phyloP scores from a whole-genome alignment of 2,113 vertebrate genomes.

The Anolis carolinensis region DNA sequence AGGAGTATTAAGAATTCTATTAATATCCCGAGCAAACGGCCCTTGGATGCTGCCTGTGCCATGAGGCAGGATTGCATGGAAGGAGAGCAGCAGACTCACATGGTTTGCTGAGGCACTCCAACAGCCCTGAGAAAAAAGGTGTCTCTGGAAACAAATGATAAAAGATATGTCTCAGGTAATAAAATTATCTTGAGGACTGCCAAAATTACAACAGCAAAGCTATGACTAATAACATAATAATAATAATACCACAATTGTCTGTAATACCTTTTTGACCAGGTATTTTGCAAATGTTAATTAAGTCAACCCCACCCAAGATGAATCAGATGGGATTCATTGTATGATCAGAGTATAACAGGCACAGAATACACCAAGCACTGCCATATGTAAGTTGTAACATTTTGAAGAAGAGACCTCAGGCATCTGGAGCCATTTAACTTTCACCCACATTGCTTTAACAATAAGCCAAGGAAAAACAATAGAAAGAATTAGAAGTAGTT shows the following conservation, averaged over 20 bases:
- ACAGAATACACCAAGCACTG: neutral
- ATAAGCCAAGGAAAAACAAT: neutral
- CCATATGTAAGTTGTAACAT: neutral
- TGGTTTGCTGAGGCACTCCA: slow-evolving; percentile 33
- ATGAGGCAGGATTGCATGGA: slow-evolving; percentile 5
- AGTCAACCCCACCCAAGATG: slow-evolving; percentile 16
- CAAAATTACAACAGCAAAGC: neutral
- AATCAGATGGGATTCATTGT: slow-evolving; percentile 9
- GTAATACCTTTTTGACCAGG: neutral
- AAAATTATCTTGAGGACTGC: neutral
- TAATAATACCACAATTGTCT: neutral
- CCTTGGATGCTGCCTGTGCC: slow-evolving; percentile 24
- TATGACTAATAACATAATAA: neutral
- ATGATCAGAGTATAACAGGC: neutral
- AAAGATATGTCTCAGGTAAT: neutral
- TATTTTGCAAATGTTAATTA: slow-evolving; percentile 12
- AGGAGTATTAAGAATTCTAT: slow-evolving; percentile 66
- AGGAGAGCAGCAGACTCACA: slow-evolving; percentile 28
- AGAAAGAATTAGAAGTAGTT: neutral
- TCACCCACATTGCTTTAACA: neutral
- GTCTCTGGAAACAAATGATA: slow-evolving; percentile 35
- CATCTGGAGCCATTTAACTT: neutral
- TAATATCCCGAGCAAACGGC: slow-evolving; percentile 52
- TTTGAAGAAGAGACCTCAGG: neutral
- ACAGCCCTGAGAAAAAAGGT: slow-evolving; percentile 1